Conservation (phyloP, 2,113 vertebrate species). For the Ctenomys sociabilis region DNA sequence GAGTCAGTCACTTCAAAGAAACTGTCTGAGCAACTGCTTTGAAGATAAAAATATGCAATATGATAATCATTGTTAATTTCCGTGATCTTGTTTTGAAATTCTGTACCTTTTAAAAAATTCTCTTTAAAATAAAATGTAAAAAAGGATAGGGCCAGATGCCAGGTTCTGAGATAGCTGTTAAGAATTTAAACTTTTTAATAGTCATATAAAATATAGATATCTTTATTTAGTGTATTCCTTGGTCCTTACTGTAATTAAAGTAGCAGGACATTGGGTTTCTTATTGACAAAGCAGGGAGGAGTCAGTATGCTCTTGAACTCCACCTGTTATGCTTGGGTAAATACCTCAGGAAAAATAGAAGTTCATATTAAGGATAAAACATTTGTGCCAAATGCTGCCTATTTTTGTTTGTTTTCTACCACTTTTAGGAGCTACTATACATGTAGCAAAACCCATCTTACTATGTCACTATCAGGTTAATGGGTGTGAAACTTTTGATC, state of each 20-base stretch:
- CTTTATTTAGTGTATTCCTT: neutral
- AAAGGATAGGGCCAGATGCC: neutral
- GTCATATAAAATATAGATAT: neutral
- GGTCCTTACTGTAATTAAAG: neutral
- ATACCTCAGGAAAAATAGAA: neutral
- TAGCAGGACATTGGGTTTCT: neutral
- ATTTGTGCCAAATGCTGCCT: neutral
- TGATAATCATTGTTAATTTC: no score
- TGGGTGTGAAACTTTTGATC: neutral
- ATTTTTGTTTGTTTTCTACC: neutral
- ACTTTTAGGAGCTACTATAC: neutral
- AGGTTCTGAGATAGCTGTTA: neutral
- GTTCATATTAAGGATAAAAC: neutral
- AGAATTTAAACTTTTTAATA: neutral
- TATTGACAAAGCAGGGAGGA: neutral
- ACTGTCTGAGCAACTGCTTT: neutral
- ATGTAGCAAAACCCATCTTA: neutral
- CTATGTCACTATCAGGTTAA: neutral
- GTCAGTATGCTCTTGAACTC: neutral
- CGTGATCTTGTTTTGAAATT: no score
- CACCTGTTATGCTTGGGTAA: neutral
- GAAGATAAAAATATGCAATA: no score
- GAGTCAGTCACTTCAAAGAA: neutral
- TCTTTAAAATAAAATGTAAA: no score
- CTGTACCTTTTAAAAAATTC: no score